These are phyloP conservation scores for Dicerorhinus sumatrensis DNA, from an alignment of 2,113 vertebrate species.

Conservation along the genomic window DNA sequence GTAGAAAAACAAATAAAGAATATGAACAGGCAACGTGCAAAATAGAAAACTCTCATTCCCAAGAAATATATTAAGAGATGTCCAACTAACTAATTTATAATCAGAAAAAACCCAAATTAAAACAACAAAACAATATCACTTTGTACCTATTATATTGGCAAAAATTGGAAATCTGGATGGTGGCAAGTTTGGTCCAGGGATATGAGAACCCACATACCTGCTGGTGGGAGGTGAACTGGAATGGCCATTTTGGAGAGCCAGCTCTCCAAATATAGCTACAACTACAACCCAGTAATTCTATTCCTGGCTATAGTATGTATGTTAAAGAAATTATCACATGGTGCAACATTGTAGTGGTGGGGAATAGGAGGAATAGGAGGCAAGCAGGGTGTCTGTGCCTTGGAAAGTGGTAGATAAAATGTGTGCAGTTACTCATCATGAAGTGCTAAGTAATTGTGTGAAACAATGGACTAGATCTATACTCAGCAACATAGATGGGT, in stretches of 20 bases:
- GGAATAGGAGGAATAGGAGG: neutral
- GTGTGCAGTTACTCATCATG: neutral
- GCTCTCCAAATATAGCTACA: neutral
- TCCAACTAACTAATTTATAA: neutral
- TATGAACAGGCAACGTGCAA: neutral
- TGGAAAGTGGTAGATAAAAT: neutral
- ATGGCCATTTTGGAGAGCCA: neutral
- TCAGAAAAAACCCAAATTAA: neutral
- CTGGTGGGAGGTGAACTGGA: neutral
- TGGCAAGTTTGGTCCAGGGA: neutral
- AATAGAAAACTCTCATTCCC: neutral
- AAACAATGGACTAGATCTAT: neutral
- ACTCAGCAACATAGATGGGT: neutral
- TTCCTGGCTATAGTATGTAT: neutral
- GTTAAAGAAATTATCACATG: neutral
- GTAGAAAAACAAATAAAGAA: neutral
- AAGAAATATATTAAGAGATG: neutral
- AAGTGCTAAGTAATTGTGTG: neutral
- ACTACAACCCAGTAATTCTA: neutral
- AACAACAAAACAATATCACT: neutral
- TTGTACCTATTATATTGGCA: neutral
- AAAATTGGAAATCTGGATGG: neutral
- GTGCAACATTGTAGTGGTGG: neutral
- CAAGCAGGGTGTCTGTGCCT: neutral
- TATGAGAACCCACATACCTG: neutral